These are phyloP conservation scores for Drosophila kepulauana DNA, from an alignment of 1,140 invertebrate species.

Conservation along the genomic window DNA sequence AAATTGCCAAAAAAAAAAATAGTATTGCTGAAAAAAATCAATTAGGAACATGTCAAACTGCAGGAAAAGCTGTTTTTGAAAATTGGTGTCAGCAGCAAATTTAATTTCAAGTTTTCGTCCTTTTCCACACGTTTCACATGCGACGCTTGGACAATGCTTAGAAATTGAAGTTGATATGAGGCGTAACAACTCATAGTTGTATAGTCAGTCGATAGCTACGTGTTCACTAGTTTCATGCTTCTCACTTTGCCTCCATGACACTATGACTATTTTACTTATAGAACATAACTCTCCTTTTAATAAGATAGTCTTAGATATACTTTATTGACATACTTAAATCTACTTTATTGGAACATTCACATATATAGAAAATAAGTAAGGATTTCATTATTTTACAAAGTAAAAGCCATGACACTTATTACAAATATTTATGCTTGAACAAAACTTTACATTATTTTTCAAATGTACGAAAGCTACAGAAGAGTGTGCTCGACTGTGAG, in stretches of 20 bases:
- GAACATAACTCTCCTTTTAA: background rate
- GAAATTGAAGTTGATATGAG: constrained; percentile 32
- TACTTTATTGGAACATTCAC: too few species aligned
- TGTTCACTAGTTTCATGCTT: background rate
- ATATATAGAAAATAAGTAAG: too few species aligned
- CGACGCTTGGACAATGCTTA: constrained; percentile 28
- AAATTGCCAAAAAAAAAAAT: constrained; percentile 71
- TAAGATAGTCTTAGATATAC: too few species aligned
- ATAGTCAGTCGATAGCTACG: too few species aligned
- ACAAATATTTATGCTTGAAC: too few species aligned
- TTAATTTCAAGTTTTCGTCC: constrained; percentile 60
- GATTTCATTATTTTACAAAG: too few species aligned
- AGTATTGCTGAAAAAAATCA: constrained; percentile 62
- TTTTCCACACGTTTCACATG: constrained; percentile 9
- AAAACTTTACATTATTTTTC: too few species aligned
- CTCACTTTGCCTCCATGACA: background rate
- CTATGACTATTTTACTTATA: background rate
- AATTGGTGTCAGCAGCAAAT: constrained; percentile 80
- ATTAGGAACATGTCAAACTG: constrained; percentile 84
- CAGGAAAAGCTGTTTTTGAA: constrained; percentile 78
- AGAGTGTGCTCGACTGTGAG: too few species aligned
- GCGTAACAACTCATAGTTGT: background rate
- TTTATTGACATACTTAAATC: too few species aligned
- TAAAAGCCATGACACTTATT: too few species aligned
- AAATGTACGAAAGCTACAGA: too few species aligned